Evolutionary conservation across 1,140 invertebrate species (phyloP).

Genomic region (Drosophila sp.): DNA sequence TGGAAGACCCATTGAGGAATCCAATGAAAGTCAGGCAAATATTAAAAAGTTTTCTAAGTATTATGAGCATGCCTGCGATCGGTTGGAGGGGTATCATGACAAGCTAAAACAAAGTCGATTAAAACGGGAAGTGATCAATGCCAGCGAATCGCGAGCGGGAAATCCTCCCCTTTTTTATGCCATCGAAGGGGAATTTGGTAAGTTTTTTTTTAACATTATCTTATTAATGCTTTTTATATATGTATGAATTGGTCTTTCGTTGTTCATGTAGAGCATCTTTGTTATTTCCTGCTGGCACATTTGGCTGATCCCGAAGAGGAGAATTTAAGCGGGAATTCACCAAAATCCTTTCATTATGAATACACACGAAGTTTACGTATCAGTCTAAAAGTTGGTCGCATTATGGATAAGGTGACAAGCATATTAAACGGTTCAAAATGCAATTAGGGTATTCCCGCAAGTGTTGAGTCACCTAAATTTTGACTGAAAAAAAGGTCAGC

Average conservation of each 20-base stretch:
- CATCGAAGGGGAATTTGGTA: slow-evolving; percentile 62
- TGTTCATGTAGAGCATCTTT: slow-evolving; percentile 61
- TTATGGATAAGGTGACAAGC: slow-evolving; percentile 66
- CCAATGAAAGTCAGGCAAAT: background rate
- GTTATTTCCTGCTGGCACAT: slow-evolving; percentile 77
- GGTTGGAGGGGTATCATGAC: slow-evolving; percentile 35
- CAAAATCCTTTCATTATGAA: slow-evolving; percentile 71
- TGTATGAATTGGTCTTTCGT: background rate
- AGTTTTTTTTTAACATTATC: background rate
- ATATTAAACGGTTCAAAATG: slow-evolving; percentile 45
- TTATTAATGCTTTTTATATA: background rate
- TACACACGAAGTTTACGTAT: slow-evolving; percentile 65
- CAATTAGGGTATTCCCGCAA: no score
- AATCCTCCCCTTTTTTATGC: slow-evolving; percentile 71
- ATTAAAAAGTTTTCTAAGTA: slow-evolving; percentile 60
- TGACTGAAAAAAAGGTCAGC: no score
- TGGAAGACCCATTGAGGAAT: slow-evolving; percentile 15
- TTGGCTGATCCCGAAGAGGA: slow-evolving; percentile 65
- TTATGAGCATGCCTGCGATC: slow-evolving; percentile 64
- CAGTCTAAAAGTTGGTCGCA: slow-evolving; percentile 64
- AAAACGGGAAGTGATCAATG: slow-evolving; percentile 61
- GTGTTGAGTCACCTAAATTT: background rate
- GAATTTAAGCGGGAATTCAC: slow-evolving; percentile 67
- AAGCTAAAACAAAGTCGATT: slow-evolving; percentile 41
- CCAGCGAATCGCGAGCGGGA: slow-evolving; percentile 56